Conservation (phyloP, 2,797 vertebrate species). For the Propithecus deckenii region DNA sequence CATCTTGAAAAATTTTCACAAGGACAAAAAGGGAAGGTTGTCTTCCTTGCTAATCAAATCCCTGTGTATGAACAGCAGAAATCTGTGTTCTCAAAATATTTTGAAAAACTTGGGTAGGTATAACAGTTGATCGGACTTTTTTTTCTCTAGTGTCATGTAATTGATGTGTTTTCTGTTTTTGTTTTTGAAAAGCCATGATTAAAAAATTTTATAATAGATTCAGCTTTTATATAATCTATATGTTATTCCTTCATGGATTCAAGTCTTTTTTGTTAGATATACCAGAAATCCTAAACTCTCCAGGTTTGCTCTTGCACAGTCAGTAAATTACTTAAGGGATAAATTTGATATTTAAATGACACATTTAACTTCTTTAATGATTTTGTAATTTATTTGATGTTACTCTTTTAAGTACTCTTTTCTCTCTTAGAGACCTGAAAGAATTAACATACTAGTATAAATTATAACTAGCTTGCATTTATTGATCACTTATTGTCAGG, state of each 20-base stretch:
- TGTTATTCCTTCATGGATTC: constrained; percentile 1
- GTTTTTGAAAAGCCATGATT: constrained; percentile 30
- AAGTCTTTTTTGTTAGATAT: neutral
- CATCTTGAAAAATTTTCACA: constrained; percentile 82
- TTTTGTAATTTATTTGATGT: constrained; percentile 20
- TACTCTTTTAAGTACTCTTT: neutral
- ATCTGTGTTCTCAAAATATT: constrained; percentile 83
- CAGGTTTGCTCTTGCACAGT: neutral
- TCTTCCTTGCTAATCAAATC: constrained; percentile 85
- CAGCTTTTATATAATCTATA: neutral
- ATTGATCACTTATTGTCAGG: neutral
- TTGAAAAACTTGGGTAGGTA: constrained; percentile 83
- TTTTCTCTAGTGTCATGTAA: neutral
- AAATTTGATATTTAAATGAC: neutral
- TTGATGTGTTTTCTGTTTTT: neutral
- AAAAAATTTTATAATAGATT: neutral
- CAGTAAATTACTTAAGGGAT: neutral
- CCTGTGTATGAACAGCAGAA: constrained; percentile 89
- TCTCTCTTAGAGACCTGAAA: neutral
- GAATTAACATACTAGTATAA: neutral
- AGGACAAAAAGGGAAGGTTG: constrained; percentile 82
- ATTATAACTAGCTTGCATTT: neutral
- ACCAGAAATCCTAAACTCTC: neutral
- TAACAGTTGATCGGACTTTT: neutral
- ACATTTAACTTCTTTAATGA: neutral